These are phyloP conservation scores for Sus cebifrons DNA, from an alignment of 2,797 vertebrate species.

Conservation along the genomic window DNA sequence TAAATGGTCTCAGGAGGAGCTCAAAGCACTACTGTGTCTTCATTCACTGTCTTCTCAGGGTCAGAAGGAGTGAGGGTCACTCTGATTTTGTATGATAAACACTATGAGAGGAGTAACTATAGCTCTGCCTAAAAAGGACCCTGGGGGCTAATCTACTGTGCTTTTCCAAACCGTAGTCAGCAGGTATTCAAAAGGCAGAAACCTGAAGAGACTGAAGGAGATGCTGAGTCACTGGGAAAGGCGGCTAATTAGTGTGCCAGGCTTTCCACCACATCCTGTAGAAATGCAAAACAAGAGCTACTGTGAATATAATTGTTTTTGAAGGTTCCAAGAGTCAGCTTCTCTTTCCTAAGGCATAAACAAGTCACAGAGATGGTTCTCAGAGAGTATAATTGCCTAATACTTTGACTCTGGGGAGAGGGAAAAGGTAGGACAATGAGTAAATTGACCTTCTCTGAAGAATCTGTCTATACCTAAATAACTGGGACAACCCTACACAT, in stretches of 20 bases:
- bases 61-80: background rate
- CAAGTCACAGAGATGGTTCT: conserved; percentile 22
- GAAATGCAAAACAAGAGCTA: background rate
- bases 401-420: background rate
- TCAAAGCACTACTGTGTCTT: background rate
- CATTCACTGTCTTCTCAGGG: background rate
- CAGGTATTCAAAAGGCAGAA: conserved; percentile 4
- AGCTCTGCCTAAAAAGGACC: background rate
- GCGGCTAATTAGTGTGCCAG: background rate
- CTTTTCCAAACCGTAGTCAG: conserved; percentile 61
- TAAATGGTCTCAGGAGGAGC: background rate
- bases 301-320: background rate
- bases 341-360: conserved; percentile 47
- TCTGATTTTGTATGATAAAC: background rate
- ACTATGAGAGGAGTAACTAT: background rate
- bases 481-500: background rate
- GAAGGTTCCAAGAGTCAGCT: conserved; percentile 14
- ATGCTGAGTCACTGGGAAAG: background rate
- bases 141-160: background rate
- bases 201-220: background rate
- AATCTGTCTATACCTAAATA: background rate
- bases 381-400: background rate
- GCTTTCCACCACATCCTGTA: background rate
- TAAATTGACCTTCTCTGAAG: conserved; percentile 3
- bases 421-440: background rate